Conservation (phyloP, 2,888 invertebrate genomes). For the Psylliodes chrysocephalus region DNA sequence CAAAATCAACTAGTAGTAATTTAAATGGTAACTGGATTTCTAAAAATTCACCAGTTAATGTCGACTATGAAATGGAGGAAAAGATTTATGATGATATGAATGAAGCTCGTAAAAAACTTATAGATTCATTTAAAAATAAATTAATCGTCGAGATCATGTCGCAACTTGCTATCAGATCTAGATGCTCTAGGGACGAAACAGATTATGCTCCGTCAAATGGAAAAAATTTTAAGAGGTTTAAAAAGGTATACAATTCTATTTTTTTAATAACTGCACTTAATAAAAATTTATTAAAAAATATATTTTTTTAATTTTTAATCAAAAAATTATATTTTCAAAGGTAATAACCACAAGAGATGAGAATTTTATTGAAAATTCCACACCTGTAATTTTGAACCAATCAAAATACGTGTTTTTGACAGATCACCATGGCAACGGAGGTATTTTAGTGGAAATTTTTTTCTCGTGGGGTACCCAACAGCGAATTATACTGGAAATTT, state of each 20-base stretch:
- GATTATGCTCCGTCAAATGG: slow-evolving; percentile 25
- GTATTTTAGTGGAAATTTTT: too few species aligned
- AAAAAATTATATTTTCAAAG: too few species aligned
- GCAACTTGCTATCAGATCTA: slow-evolving; percentile 28
- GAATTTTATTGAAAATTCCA: too few species aligned
- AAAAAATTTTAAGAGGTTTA: slow-evolving; percentile 51
- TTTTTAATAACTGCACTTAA: too few species aligned
- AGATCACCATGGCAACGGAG: too few species aligned
- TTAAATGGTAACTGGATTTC: slow-evolving; percentile 40
- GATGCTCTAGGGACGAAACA: slow-evolving; percentile 11
- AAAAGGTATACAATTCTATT: slow-evolving; percentile 45
- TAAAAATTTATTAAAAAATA: too few species aligned
- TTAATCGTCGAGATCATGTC: slow-evolving; percentile 45
- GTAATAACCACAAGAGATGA: too few species aligned
- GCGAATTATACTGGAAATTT: too few species aligned
- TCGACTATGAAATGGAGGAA: slow-evolving; percentile 36
- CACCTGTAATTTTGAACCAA: too few species aligned
- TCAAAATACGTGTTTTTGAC: too few species aligned
- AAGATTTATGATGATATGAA: slow-evolving; percentile 12
- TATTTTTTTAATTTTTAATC: too few species aligned
- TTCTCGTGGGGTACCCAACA: too few species aligned
- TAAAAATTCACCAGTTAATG: slow-evolving; percentile 28
- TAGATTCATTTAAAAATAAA: slow-evolving; percentile 50
- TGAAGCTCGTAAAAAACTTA: slow-evolving; percentile 43
- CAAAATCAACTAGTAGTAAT: not conserved